Base-by-base conservation (phyloP, 2,888 invertebrate genomes). In the Cartodere bifasciata region DNA sequence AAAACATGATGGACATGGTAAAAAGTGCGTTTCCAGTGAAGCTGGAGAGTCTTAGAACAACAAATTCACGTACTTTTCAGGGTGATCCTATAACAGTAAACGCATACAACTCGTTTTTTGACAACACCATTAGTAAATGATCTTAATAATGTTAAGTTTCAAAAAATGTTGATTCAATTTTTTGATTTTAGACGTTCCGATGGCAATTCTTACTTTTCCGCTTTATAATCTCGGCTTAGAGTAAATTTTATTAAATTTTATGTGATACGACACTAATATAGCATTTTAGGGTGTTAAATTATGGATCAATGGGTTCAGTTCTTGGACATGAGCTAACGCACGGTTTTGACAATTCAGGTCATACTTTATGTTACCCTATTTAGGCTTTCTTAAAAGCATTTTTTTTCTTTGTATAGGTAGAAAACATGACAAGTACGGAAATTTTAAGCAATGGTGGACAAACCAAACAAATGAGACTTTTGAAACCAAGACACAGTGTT, bases 361-460 rank as follows among this genome's bases (percentile, higher is more conserved):
- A 34, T 21, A 28, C n/a, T 17, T 17, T 6, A 7, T 17, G n/a
- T 20, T 26, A 3, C 9, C 9, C 13, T 25, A 13, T n/a, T 14
- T 13, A 5, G 4, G 3, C 12, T 13, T 4, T 3, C n/a, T 23
- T 15, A 10, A 7, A 3, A n/a, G 11, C 9, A 12, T 14, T 20
- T 7, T 32, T 23, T 32, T 20, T 33, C 24, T 32, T 21, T 23
- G 17, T 22, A 20, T 48, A 73, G 86, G 91, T 9, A 71, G 87
- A 28, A 77, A 81, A 49, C 90, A 80, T 48, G 88, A 92, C 53
- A 79, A 78, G 48, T 66, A 74, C 42, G 92, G 92, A 7, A 87
- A 87, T 58, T 65, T 84, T 47, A 60, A 78, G n/a, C 80, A 84
- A 37, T 92, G 91, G 91, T 92, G 91, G 91, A 75, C 76, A 2